Evolutionary conservation across 2,113 vertebrate species (phyloP), one percentile per base, ranked within the genome.

Genomic region (Psilopsiagon aurifrons): DNA sequence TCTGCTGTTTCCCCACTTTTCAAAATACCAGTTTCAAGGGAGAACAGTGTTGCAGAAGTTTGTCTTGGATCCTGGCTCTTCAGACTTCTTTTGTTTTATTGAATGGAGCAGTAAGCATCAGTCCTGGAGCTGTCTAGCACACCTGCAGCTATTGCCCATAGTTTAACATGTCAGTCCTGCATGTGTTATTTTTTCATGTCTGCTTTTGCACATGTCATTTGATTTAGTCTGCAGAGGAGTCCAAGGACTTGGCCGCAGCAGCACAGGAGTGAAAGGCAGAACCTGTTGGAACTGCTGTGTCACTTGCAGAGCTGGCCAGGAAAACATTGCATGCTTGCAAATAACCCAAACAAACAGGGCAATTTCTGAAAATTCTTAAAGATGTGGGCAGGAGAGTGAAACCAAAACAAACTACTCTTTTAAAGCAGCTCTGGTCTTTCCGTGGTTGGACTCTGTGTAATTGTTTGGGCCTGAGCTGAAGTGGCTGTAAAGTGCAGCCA

Each of bases 401-500:
- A 91, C 35, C 33, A 92, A 94, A 95, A 68, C 92, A 95, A 95
- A 84, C 54, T 73, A 17, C 25, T 73, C 14, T 27, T 68, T 92
- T 82, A 68, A 55, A 91, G 63, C 0, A 0, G 7, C 33, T 24
- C 52, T 39, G n/a, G 13, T 79, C 60, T 76, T 68, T 3, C 7
- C 73, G 9, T 18, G 46, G 62, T 39, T 43, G 82, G 84, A 24
- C 81, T 84, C 55, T 4, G 1, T 84, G 76, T 44, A 75, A 31
- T 69, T 97, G 86, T 95, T 96, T 94, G 86, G 89, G 33, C 57
- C 89, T 75, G 47, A 82, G 62, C 62, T 88, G 93, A 95, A 96
- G 95, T 92, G 91, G 73, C 47, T 95, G 62, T 92, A 44, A 91
- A 97, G 91, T 92, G 88, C 89, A 86, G 0, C 77, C 94, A 87